Percentiles rank a stretch among this genome's conserved stretches.
phyloP scores from a whole-genome alignment of 2,113 vertebrate species.

The Platysteira castanea region DNA sequence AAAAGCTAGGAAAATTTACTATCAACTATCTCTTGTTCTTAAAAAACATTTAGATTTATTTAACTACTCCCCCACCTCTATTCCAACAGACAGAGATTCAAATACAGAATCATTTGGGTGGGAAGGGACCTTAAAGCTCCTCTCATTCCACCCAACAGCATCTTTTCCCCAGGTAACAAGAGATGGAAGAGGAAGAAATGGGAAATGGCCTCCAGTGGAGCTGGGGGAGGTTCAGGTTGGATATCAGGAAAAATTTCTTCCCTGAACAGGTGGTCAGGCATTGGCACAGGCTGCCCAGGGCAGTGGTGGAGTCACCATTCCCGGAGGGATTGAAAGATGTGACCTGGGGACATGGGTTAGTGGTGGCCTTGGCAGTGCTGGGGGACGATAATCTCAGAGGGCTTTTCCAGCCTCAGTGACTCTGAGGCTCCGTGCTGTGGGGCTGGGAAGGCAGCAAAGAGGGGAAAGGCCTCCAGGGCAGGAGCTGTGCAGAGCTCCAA shows the following conservation, averaged over 20 bases:
- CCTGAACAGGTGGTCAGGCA: neutral
- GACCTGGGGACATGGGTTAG: neutral
- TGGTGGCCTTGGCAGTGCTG: neutral
- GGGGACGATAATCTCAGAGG: neutral
- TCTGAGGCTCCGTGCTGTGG: fast-evolving
- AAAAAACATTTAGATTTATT: neutral
- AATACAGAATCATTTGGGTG: neutral
- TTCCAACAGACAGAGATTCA: neutral
- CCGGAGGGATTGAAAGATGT: neutral
- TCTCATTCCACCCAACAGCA: neutral
- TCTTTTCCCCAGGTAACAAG: neutral
- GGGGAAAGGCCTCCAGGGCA: neutral
- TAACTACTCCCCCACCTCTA: neutral
- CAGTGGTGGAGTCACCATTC: neutral
- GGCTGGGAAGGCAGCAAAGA: neutral
- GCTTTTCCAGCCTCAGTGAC: neutral
- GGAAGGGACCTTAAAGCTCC: neutral
- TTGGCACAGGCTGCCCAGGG: neutral
- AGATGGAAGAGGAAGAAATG: neutral
- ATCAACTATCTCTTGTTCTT: neutral
- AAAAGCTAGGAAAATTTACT: neutral
- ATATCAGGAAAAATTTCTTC: neutral
- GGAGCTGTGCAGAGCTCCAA: neutral
- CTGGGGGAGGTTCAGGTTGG: neutral
- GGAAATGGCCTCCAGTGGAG: neutral